Base-by-base conservation (phyloP, 2,797 vertebrate genomes). In the Rallus crepitans region DNA sequence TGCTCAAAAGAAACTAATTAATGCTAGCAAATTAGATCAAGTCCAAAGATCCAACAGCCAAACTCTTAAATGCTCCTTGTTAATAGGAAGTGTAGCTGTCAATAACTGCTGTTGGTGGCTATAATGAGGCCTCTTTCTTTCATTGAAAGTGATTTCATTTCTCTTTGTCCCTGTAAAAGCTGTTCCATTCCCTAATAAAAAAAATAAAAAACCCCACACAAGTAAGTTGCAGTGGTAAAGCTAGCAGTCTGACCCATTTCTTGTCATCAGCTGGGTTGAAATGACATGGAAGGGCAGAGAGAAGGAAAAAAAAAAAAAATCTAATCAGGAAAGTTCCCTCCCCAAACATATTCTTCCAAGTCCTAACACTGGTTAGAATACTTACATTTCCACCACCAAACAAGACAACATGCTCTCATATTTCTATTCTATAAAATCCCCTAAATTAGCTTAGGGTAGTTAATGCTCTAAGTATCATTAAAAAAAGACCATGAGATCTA, bases 1-100 rank as follows among this genome's bases (percentile, higher is more conserved):
- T 97, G 98, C 98, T 98, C 98, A 98, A 98, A 99, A 98, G 96
- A 98, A 98, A 98, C 98, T 99, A 99, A 99, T 99, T 99, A 99
- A 99, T 99, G 98, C 99, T 98, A 98, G 98, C 98, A 99, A 99
- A 99, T 99, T 98, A 99, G 99, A 99, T 99, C 99, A 99, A 99
- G 98, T 97, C 98, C 98, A 98, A 98, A 98, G 98, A 98, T 98
- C 98, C 98, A 98, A 97, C 98, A 98, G 98, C 97, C 98, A 98
- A 98, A 98, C 98, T 98, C 97, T 98, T 98, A 98, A 99, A 99
- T 97, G 98, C 98, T 98, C 98, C 97, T 98, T 98, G 98, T 98
- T 98, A 98, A 98, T 97, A 98, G 98, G 98, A 98, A 98, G 97
- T 97, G 97, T 98, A 97, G 98, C 98, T 98, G 98, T 98, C 98